Conservation (phyloP, 64 coral and sea anemone genomes). For the Stylophora pistillata region DNA sequence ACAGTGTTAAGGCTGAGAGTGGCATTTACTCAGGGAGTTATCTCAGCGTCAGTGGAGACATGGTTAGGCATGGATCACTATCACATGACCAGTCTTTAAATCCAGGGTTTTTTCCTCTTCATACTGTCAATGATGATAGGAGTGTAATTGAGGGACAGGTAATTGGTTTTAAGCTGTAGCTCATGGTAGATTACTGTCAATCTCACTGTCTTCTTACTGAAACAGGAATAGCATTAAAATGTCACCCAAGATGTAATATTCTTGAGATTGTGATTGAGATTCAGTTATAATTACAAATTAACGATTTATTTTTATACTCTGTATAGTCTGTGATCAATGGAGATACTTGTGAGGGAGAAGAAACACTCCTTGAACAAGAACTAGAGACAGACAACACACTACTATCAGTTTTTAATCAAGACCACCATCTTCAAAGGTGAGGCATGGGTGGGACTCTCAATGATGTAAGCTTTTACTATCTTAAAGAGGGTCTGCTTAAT, state of each 20-base stretch:
- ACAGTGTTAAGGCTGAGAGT: slow-evolving; percentile 34
- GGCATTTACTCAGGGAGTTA: slow-evolving; percentile 38
- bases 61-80: slow-evolving; percentile 12
- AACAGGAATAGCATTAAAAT: too few relatives aligned
- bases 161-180: background rate
- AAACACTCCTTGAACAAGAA: slow-evolving; percentile 15
- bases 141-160: background rate
- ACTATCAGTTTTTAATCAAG: slow-evolving; percentile 22
- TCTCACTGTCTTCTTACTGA: too few relatives aligned
- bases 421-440: background rate
- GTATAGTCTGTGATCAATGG: background rate
- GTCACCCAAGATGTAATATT: background rate
- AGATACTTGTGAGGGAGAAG: background rate
- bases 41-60: slow-evolving; percentile 19
- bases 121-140: background rate
- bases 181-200: too few relatives aligned
- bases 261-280: too few relatives aligned
- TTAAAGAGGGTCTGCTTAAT: too few relatives aligned
- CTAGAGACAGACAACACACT: slow-evolving; percentile 17
- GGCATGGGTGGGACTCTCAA: background rate
- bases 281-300: too few relatives aligned
- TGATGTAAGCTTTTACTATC: too few relatives aligned
- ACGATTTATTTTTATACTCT: background rate
- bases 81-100: slow-evolving; percentile 15
- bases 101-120: slow-evolving; percentile 22